Evolutionary conservation across 1,140 invertebrate genomes (phyloP).

Genomic region (Thalassaphorura encarpata): DNA sequence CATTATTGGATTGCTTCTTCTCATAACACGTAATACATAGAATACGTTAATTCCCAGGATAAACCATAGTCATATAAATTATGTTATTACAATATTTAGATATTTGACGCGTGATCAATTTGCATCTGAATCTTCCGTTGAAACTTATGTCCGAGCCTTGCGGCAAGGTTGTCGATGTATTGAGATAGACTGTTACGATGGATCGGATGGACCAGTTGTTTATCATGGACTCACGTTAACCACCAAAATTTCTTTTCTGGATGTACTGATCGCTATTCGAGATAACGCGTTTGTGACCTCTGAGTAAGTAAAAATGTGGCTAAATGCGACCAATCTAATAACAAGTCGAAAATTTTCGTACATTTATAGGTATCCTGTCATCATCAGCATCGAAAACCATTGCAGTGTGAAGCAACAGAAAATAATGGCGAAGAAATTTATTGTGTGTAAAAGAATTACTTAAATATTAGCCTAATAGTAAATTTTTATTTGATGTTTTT

Average conservation of each 20-base stretch:
- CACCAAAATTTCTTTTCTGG: slow-evolving; percentile 88
- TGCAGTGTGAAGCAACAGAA: slow-evolving; percentile 89
- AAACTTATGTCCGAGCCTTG: slow-evolving; percentile 77
- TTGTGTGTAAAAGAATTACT: slow-evolving; percentile 30
- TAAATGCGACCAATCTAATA: neutral
- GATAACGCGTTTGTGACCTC: slow-evolving; percentile 91
- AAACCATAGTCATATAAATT: neutral
- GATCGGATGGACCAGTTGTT: slow-evolving; percentile 86
- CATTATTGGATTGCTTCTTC: slow-evolving; percentile 97
- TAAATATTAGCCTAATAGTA: too few relatives aligned
- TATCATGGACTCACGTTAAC: slow-evolving; percentile 97
- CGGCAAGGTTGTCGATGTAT: slow-evolving; percentile 89
- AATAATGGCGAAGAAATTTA: slow-evolving; percentile 84
- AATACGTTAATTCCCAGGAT: neutral
- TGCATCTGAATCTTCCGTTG: slow-evolving; percentile 86
- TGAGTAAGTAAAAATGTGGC: slow-evolving; percentile 50
- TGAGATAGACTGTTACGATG: slow-evolving; percentile 69
- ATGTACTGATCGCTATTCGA: slow-evolving; percentile 89
- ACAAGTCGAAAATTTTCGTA: neutral
- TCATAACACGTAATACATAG: slow-evolving; percentile 78
- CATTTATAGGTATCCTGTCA: slow-evolving; percentile 71
- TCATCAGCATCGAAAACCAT: slow-evolving; percentile 96
- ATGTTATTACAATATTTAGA: slow-evolving; percentile 50
- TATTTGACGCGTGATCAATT: slow-evolving; percentile 96
- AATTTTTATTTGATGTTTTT: too few relatives aligned